Conservation (phyloP, 1,140 invertebrate genomes). For the Rhynchophorus ferrugineus region DNA sequence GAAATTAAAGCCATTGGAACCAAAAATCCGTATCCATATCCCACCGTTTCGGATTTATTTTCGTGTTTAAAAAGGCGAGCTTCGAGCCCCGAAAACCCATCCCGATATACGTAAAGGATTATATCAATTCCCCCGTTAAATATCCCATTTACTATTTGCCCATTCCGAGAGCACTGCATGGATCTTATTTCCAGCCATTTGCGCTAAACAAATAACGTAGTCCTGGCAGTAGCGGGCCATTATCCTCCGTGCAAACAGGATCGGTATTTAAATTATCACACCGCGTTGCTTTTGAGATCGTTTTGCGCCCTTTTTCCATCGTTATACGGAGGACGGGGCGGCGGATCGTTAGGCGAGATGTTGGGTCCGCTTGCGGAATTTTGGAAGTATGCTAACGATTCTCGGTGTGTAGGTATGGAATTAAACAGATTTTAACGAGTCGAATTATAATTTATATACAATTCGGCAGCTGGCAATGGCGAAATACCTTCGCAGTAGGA, state of each 20-base stretch:
- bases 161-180: conserved; percentile 7
- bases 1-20: no score
- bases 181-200: conserved; percentile 23
- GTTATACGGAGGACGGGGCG: conserved; percentile 1
- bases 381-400: background rate
- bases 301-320: conserved; percentile 7
- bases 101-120: conserved; percentile 13
- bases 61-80: no score
- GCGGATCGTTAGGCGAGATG: background rate
- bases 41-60: no score
- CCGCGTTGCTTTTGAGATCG: conserved; percentile 10
- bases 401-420: conserved; percentile 2
- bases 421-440: background rate
- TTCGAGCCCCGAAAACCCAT: no score
- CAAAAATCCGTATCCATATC: no score
- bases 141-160: conserved; percentile 5
- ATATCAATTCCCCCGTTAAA: conserved; percentile 12
- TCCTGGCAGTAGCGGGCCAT: conserved; percentile 15
- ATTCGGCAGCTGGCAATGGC: no score
- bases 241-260: conserved; percentile 21
- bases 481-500: no score
- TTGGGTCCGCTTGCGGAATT: no score
- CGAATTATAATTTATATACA: background rate
- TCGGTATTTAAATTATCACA: conserved; percentile 24
- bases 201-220: conserved; percentile 22